Base-by-base conservation (phyloP, 1,140 invertebrate species). In the Metaphire vulgaris region DNA sequence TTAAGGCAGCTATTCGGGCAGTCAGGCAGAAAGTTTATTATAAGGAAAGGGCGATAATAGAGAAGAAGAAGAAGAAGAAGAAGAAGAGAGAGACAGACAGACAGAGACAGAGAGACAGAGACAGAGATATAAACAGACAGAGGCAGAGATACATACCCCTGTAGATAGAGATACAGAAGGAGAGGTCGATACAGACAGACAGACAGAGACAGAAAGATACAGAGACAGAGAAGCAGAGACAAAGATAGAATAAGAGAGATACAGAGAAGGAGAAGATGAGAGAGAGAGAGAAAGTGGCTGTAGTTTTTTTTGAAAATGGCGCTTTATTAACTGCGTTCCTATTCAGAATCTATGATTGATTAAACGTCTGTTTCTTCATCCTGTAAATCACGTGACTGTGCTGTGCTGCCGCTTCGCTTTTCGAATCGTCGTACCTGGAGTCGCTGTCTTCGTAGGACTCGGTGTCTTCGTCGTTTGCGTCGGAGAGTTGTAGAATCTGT, bases 41-140 rank as follows among this genome's bases (percentile, higher is more conserved):
- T n/a, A 21, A 56, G 41, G 29, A 2, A 66, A 56, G 2, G 16
- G 12, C 69, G n/a, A 70, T 31, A 26, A 29, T 31, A 31, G 12
- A 64, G 28, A 34, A 79, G 26, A 30, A 76, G 30, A 33, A 31
- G 72, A 41, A 1, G 69, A 28, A 33, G 29, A 69, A 72, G 66
- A 65, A 33, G 32, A 56, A 78, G 70, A 56, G 65, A 33, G 70
- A 31, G 21, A 79, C 26, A 15, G 41, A 74, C 33, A 56, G n/a
- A n/a, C 6, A 56, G 41, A 21, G 21, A 6, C 21, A 56, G 21
- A 21, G 41, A 56, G 21, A 56, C 6, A 56, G 41, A 56, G 21
- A 56, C 21, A 6, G 21, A 21, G 41, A 56, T 6, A 56, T 56
- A 21, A 56, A 21, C 6, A 56, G 41, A 21, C 6, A 56, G 41